Percentiles rank a stretch among this genome's conserved stretches.
These are phyloP conservation scores for Pentalonia nigronervosa DNA, from an alignment of 1,140 invertebrate species.

Conservation along the genomic window DNA sequence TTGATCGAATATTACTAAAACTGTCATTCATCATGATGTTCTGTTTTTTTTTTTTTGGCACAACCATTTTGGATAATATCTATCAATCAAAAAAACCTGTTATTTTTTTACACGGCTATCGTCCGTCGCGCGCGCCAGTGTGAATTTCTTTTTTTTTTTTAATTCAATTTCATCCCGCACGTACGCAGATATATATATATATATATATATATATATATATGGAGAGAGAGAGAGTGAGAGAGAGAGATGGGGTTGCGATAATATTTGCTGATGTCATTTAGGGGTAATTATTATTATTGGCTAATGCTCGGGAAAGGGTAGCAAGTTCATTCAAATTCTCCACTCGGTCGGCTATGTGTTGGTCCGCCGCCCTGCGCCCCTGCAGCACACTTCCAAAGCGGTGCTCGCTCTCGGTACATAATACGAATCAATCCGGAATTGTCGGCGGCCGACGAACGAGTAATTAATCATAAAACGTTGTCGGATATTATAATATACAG, in stretches of 20 bases:
- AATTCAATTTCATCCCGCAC: constrained; percentile 54
- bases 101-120: constrained; percentile 52
- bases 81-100: constrained; percentile 58
- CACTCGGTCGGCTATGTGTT: constrained; percentile 44
- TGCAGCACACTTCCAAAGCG: background rate
- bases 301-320: constrained; percentile 57
- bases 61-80: constrained; percentile 53
- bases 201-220: too few species aligned
- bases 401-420: background rate
- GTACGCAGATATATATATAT: too few species aligned
- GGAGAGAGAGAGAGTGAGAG: background rate
- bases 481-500: constrained; percentile 55
- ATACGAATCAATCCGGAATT: constrained; percentile 54
- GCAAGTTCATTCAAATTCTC: constrained; percentile 58
- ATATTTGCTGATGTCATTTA: constrained; percentile 58
- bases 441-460: constrained; percentile 49
- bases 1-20: constrained; percentile 58
- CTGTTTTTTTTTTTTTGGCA: constrained; percentile 49
- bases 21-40: constrained; percentile 57
- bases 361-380: background rate
- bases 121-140: constrained; percentile 29
- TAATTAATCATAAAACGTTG: constrained; percentile 58
- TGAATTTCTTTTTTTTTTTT: constrained; percentile 32
- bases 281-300: constrained; percentile 58
- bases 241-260: constrained; percentile 44